phyloP scores from a whole-genome alignment of 2,113 vertebrate species.

The Columbina picui region DNA sequence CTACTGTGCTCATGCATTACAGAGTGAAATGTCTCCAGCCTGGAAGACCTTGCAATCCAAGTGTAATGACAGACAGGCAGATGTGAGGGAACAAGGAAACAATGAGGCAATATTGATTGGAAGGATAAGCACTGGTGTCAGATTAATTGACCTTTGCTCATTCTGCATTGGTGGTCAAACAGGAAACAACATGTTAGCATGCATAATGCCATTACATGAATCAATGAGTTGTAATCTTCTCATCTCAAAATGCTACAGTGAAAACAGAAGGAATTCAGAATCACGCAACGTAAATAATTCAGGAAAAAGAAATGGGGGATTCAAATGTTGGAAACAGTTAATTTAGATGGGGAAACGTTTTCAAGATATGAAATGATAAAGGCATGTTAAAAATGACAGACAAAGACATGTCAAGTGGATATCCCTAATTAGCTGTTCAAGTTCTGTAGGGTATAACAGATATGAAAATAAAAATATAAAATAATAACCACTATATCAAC shows the following conservation, averaged over 20 bases:
- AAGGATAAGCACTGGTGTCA: conserved; percentile 49
- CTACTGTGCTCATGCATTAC: neutral
- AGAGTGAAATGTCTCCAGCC: neutral
- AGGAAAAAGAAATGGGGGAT: neutral
- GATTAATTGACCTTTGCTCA: conserved; percentile 60
- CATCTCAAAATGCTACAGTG: neutral
- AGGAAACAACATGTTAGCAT: conserved; percentile 50
- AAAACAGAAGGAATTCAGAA: neutral
- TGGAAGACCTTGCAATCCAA: neutral
- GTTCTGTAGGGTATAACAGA: neutral
- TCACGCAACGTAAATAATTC: neutral
- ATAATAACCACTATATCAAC: no score
- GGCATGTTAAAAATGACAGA: neutral
- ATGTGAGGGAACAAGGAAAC: conserved; percentile 35
- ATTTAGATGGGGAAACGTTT: neutral
- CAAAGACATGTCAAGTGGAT: neutral
- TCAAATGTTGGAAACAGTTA: neutral
- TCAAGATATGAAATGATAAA: neutral
- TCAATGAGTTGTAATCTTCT: conserved; percentile 50
- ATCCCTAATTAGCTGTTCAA: neutral
- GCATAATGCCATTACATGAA: conserved; percentile 47
- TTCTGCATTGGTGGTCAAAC: conserved; percentile 52
- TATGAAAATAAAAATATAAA: neutral
- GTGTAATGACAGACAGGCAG: neutral
- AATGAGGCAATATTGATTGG: conserved; percentile 38